These are phyloP conservation scores for Zootermopsis nevadensis DNA, from an alignment of 2,888 invertebrate genomes.

Conservation along the genomic window DNA sequence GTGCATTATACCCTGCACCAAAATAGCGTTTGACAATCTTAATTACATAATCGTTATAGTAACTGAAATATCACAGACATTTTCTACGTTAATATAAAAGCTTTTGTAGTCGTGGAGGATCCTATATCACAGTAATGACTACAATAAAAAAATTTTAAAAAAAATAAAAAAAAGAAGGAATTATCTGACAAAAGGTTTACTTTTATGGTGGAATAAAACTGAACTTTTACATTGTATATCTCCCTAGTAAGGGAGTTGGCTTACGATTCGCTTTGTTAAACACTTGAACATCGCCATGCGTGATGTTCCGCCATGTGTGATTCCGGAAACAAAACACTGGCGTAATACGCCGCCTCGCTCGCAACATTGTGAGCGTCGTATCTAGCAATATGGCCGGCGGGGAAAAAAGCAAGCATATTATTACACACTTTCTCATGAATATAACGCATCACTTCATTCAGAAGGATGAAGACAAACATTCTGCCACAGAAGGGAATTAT, in stretches of 20 bases:
- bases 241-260: background rate
- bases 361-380: constrained; percentile 12
- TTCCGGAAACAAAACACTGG: constrained; percentile 47
- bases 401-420: background rate
- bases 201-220: constrained; percentile 46
- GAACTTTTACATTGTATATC: constrained; percentile 23
- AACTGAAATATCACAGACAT: background rate
- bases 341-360: background rate
- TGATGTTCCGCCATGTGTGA: constrained; percentile 46
- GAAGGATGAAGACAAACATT: background rate
- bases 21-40: constrained; percentile 6
- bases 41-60: background rate
- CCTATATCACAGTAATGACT: background rate
- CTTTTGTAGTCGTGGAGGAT: background rate
- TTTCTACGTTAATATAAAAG: background rate
- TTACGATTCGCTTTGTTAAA: constrained; percentile 45
- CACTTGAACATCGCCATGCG: constrained; percentile 38
- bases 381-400: constrained; percentile 1
- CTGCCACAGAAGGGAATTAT: background rate
- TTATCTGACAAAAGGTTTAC: constrained; percentile 8
- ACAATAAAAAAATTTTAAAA: constrained; percentile 13
- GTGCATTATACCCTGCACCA: background rate
- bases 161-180: background rate
- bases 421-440: constrained; percentile 22
- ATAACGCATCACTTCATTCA: background rate